These are phyloP conservation scores for Sminthurides bifidus DNA, from an alignment of 1,140 invertebrate genomes.

Conservation along the genomic window DNA sequence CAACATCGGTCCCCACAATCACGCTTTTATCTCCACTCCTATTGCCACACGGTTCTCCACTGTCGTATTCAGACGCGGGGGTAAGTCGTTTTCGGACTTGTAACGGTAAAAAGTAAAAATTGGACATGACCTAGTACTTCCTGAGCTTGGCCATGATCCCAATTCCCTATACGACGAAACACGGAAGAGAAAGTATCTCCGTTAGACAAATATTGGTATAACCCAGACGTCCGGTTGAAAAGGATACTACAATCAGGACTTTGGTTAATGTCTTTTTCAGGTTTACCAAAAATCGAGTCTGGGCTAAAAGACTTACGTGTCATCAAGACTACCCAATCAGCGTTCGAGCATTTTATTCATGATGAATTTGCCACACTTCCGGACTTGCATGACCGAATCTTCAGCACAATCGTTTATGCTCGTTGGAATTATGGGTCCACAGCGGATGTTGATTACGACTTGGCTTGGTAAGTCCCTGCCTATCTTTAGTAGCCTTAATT, in stretches of 20 bases:
- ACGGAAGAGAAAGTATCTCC: too few species aligned
- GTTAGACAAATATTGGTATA: too few species aligned
- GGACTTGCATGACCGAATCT: slow-evolving; percentile 57
- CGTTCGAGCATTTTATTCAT: slow-evolving; percentile 61
- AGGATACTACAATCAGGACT: too few species aligned
- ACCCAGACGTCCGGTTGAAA: too few species aligned
- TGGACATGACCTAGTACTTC: too few species aligned
- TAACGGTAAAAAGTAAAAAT: too few species aligned
- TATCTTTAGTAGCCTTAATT: not conserved
- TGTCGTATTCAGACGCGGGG: slow-evolving; percentile 49
- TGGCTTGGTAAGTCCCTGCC: slow-evolving; percentile 42
- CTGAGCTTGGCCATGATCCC: too few species aligned
- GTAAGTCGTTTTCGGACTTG: slow-evolving; percentile 43
- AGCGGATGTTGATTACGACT: slow-evolving; percentile 50
- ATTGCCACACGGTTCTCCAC: slow-evolving; percentile 49
- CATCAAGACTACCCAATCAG: slow-evolving; percentile 61
- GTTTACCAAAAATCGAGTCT: slow-evolving; percentile 46
- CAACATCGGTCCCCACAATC: slow-evolving; percentile 60
- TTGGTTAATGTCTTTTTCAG: slow-evolving; percentile 34
- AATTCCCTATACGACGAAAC: too few species aligned
- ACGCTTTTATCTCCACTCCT: slow-evolving; percentile 57
- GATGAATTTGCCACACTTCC: slow-evolving; percentile 60
- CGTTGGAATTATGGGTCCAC: slow-evolving; percentile 55
- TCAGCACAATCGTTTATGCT: slow-evolving; percentile 57
- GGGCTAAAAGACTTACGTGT: slow-evolving; percentile 54